Percentiles rank a stretch among this genome's conserved stretches.
phyloP scores from a whole-genome alignment of 2,888 invertebrate species.

The Tipula helvola region DNA sequence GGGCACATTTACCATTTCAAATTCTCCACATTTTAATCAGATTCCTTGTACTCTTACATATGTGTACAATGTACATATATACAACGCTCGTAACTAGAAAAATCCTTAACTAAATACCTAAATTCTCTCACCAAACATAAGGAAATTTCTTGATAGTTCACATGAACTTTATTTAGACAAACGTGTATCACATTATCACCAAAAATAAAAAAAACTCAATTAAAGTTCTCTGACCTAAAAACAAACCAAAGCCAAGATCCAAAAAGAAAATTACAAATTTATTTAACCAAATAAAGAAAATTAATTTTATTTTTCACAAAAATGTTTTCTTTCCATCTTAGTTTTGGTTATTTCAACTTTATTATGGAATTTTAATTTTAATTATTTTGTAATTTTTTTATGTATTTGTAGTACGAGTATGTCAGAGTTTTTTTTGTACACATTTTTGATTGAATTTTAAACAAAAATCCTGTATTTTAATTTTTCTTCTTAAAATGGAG shows the following conservation, averaged over 20 bases:
- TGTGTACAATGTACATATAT: not conserved
- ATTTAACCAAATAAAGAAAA: not conserved
- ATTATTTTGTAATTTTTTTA: not conserved
- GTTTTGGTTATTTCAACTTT: not conserved
- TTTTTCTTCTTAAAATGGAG: not conserved
- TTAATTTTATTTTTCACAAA: not conserved
- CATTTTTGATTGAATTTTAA: not conserved
- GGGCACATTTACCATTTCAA: not conserved
- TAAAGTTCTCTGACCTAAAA: not conserved
- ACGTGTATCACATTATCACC: not conserved
- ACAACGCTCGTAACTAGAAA: not conserved
- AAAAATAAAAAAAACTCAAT: not conserved
- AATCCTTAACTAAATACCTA: not conserved
- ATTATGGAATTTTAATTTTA: constrained; percentile 4
- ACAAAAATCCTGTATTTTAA: not conserved
- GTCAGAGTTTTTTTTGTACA: not conserved
- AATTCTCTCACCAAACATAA: not conserved
- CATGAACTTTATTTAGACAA: not conserved
- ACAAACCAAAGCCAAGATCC: not conserved
- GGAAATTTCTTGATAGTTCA: not conserved
- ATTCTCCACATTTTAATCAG: not conserved
- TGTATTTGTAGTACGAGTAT: not conserved
- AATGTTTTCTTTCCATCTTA: not conserved
- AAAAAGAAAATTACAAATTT: not conserved
- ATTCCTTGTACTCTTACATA: not conserved